These are phyloP conservation scores for Procavia capensis DNA, from an alignment of 2,113 vertebrate genomes.

Conservation along the genomic window DNA sequence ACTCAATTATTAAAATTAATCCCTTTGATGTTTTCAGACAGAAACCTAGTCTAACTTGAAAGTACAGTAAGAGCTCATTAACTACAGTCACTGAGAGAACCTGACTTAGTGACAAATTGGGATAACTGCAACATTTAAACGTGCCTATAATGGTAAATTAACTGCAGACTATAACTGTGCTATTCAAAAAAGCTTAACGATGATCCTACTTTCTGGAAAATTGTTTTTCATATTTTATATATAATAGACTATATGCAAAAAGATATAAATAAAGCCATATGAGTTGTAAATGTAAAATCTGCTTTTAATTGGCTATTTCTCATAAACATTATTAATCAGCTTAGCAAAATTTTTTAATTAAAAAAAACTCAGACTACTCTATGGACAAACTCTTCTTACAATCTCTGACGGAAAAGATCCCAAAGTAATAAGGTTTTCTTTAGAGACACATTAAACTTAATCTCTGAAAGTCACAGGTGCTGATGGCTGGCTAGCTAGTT, in stretches of 20 bases:
- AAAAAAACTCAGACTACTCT: constrained; percentile 1
- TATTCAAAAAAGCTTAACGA: background rate
- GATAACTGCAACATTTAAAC: constrained; percentile 32
- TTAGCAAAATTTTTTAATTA: constrained; percentile 25
- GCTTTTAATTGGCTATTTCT: background rate
- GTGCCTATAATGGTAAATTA: background rate
- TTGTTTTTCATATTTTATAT: background rate
- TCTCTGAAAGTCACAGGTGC: background rate
- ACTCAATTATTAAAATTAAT: constrained; percentile 55
- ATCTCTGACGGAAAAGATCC: background rate
- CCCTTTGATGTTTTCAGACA: constrained; percentile 55
- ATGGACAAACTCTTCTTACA: constrained; percentile 30
- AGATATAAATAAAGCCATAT: constrained; percentile 18
- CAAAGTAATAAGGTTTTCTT: constrained; percentile 13
- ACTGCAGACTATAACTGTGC: background rate
- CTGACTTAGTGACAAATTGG: constrained; percentile 48
- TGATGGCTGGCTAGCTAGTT: background rate
- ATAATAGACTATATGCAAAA: constrained; percentile 30
- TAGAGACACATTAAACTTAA: background rate
- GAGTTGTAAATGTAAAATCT: constrained; percentile 8
- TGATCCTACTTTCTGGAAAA: constrained; percentile 28
- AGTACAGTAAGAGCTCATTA: constrained; percentile 53
- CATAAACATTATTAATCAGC: background rate
- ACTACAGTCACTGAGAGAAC: constrained; percentile 24
- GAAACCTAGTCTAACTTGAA: constrained; percentile 51